phyloP scores from a whole-genome alignment of 2,797 vertebrate genomes.

The Danio choprae region DNA sequence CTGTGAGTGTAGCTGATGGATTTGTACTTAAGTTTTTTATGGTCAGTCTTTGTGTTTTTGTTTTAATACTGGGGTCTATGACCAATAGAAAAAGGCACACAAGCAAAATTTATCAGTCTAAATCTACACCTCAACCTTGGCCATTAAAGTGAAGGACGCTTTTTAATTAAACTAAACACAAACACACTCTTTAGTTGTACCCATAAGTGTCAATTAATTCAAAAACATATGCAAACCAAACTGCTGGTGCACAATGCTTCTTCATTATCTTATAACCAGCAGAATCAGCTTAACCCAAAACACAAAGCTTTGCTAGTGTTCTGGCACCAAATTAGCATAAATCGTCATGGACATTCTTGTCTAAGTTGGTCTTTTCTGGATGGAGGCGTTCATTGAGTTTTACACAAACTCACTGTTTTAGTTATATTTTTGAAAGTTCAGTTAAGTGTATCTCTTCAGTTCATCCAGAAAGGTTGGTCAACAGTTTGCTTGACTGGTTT shows the following conservation, averaged over 20 bases:
- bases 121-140: background rate
- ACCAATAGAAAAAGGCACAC: constrained; percentile 21
- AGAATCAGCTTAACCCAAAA: background rate
- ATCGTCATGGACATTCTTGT: background rate
- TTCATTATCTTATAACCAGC: constrained; percentile 3
- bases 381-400: background rate
- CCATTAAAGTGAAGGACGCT: background rate
- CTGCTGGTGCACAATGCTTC: constrained; percentile 1
- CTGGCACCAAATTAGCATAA: background rate
- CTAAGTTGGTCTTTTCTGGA: background rate
- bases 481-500: background rate
- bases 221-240: background rate
- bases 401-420: background rate
- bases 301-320: background rate
- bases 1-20: constrained; percentile 51
- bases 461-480: background rate
- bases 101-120: constrained; percentile 11
- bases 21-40: constrained; percentile 19
- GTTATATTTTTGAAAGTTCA: background rate
- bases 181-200: constrained; percentile 19
- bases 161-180: constrained; percentile 23
- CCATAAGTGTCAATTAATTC: background rate
- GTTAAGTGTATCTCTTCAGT: background rate
- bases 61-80: constrained; percentile 5
- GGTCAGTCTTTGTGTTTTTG: constrained; percentile 7